phyloP scores from a whole-genome alignment of 1,140 invertebrate species.

The Achroia grisella region DNA sequence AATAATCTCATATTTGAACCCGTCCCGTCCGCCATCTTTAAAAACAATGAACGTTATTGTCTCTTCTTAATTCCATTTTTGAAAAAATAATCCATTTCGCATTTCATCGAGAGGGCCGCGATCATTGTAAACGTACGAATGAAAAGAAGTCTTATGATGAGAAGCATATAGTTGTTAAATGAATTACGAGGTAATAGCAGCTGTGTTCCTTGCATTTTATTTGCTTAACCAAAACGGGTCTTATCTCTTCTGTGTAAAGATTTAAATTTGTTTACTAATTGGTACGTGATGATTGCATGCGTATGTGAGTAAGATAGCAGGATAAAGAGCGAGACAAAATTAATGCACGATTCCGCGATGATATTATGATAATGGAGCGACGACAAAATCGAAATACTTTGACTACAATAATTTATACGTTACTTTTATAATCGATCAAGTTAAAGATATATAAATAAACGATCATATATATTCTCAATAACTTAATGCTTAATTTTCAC shows the following conservation, averaged over 20 bases:
- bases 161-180: slow-evolving; percentile 8
- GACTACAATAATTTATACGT: slow-evolving; percentile 14
- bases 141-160: slow-evolving; percentile 22
- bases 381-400: slow-evolving; percentile 44
- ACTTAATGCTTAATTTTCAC: too few species aligned
- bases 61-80: slow-evolving; percentile 72
- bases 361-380: slow-evolving; percentile 60
- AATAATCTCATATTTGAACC: slow-evolving; percentile 61
- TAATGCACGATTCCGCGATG: slow-evolving; percentile 46
- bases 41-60: slow-evolving; percentile 71
- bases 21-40: slow-evolving; percentile 59
- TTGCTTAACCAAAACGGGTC: slow-evolving; percentile 37
- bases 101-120: slow-evolving; percentile 58
- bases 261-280: slow-evolving; percentile 45
- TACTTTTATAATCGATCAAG: not conserved
- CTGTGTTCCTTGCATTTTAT: slow-evolving; percentile 36
- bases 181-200: slow-evolving; percentile 22
- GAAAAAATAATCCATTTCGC: slow-evolving; percentile 71
- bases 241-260: slow-evolving; percentile 31
- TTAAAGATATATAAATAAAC: slow-evolving; percentile 6
- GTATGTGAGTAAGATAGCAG: slow-evolving; percentile 28
- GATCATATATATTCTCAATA: too few species aligned
- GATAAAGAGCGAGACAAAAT: slow-evolving; percentile 29
- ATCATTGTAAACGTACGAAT: slow-evolving; percentile 28
- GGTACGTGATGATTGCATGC: slow-evolving; percentile 48